Percentiles rank a stretch among this genome's conserved stretches.
Evolutionary conservation across 1,140 invertebrate genomes (phyloP).

Genomic region (Anoplolepis gracilipes): DNA sequence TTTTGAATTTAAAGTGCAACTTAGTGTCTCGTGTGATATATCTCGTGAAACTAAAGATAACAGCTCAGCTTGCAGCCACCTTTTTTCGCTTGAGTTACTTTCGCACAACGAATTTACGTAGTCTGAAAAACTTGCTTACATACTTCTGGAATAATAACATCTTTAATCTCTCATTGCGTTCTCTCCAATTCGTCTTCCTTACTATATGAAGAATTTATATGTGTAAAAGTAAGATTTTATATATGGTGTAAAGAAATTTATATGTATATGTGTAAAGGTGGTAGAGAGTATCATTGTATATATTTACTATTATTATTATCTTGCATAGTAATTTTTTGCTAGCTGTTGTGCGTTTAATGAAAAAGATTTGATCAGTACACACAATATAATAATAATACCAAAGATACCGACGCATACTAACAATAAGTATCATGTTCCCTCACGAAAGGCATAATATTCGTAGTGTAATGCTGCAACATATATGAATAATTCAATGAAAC

Average conservation of each 20-base stretch:
- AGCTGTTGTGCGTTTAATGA: neutral
- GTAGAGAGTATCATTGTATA: neutral
- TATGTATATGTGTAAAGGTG: no score
- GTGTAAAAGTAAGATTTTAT: no score
- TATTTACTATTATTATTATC: neutral
- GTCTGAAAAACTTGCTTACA: neutral
- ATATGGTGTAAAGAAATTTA: no score
- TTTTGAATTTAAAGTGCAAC: conserved; percentile 62
- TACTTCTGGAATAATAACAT: neutral
- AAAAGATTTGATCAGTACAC: conserved; percentile 13
- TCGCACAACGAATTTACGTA: conserved; percentile 13
- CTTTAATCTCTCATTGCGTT: neutral
- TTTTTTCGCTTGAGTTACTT: conserved; percentile 33
- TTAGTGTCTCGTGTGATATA: conserved; percentile 53
- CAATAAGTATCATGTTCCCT: conserved; percentile 43
- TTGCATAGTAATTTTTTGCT: neutral
- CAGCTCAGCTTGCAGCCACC: conserved; percentile 16
- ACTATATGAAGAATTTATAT: neutral
- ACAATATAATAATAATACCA: conserved; percentile 22
- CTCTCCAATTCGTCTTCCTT: neutral
- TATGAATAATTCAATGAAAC: conserved; percentile 75
- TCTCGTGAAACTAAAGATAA: conserved; percentile 57
- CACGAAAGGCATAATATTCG: neutral
- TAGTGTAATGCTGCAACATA: conserved; percentile 43
- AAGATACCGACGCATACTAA: conserved; percentile 58